These are phyloP conservation scores for Pollenia labialis DNA, from an alignment of 2,888 invertebrate species.

Conservation along the genomic window DNA sequence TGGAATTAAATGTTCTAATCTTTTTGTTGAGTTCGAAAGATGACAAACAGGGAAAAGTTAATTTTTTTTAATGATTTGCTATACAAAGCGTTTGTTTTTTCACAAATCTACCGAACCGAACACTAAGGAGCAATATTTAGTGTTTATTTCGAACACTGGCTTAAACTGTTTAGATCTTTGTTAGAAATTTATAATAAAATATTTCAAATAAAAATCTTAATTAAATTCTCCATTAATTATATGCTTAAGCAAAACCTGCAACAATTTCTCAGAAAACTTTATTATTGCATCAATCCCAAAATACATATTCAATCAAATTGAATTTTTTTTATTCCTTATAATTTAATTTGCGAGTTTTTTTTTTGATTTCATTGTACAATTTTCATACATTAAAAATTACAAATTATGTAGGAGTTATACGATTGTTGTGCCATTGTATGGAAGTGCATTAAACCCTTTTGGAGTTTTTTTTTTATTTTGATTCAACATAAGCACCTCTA, in stretches of 20 bases:
- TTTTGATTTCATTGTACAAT: constrained; percentile 14
- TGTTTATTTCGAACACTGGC: too few species aligned
- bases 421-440: constrained; percentile 4
- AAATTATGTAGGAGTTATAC: constrained; percentile 61
- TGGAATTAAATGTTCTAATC: too few species aligned
- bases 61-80: too few species aligned
- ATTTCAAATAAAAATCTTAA: background rate
- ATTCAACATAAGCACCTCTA: constrained; percentile 13
- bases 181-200: too few species aligned
- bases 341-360: constrained; percentile 50
- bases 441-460: constrained; percentile 58
- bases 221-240: constrained; percentile 4
- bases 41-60: too few species aligned
- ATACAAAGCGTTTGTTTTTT: too few species aligned
- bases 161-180: too few species aligned
- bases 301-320: background rate
- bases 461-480: constrained; percentile 4
- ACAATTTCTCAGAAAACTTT: constrained; percentile 27
- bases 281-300: constrained; percentile 32
- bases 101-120: too few species aligned
- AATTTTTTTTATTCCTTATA: constrained; percentile 31
- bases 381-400: constrained; percentile 36
- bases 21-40: too few species aligned
- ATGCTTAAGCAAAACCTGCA: background rate
- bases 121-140: too few species aligned